These are phyloP conservation scores for Calyptomena viridis DNA, from an alignment of 2,113 vertebrate genomes.

Conservation along the genomic window DNA sequence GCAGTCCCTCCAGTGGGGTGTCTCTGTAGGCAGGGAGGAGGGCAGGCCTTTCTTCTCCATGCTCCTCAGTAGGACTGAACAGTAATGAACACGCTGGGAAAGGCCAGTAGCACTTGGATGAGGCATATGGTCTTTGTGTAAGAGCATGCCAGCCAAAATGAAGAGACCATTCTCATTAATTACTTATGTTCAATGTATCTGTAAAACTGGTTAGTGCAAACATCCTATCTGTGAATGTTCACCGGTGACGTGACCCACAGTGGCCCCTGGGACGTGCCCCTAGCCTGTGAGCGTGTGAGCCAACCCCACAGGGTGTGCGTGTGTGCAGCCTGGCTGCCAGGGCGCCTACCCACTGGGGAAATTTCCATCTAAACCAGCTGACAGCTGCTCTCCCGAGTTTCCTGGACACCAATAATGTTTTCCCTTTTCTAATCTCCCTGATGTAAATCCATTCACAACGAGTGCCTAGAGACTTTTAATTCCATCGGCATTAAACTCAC, in stretches of 20 bases:
- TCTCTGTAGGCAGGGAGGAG: not conserved
- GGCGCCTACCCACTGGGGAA: not conserved
- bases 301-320: rapidly evolving
- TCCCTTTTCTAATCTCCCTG: conserved; percentile 65
- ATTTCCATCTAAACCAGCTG: conserved; percentile 27
- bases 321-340: not conserved
- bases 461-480: conserved; percentile 72
- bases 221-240: not conserved
- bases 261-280: not conserved
- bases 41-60: not conserved
- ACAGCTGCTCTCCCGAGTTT: conserved; percentile 63
- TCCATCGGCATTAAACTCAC: conserved; percentile 67
- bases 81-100: not conserved
- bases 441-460: conserved; percentile 68
- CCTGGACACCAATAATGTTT: conserved; percentile 64
- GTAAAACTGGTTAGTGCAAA: not conserved
- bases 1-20: not conserved
- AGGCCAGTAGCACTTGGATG: not conserved
- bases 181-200: rapidly evolving
- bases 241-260: rapidly evolving
- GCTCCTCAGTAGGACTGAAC: not conserved
- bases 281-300: rapidly evolving
- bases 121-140: not conserved
- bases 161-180: not conserved
- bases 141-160: not conserved